phyloP scores from a whole-genome alignment of 1,140 invertebrate species.

The Tetranychus cinnabarinus region DNA sequence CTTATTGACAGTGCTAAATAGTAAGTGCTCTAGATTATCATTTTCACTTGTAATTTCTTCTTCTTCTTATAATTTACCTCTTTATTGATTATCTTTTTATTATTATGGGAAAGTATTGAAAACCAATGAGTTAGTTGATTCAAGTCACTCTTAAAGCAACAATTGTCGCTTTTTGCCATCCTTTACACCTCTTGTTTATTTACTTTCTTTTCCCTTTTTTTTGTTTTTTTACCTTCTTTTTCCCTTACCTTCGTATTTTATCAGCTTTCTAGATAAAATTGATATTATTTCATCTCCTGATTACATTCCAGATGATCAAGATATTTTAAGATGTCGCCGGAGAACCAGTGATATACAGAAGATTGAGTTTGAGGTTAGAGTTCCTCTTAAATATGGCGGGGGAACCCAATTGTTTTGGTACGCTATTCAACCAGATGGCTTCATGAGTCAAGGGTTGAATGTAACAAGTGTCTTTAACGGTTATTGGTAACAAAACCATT shows the following conservation, averaged over 20 bases:
- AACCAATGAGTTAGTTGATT: too few species aligned
- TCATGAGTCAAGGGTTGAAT: too few species aligned
- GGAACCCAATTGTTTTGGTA: conserved; percentile 37
- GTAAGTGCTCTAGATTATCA: conserved; percentile 16
- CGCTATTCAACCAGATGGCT: neutral
- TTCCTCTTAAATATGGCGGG: conserved; percentile 37
- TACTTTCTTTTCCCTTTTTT: too few species aligned
- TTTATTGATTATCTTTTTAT: too few species aligned
- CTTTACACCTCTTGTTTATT: too few species aligned
- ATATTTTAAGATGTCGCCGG: conserved; percentile 40
- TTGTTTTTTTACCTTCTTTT: too few species aligned
- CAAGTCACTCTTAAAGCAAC: too few species aligned
- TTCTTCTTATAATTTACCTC: neutral
- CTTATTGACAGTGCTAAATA: conserved; percentile 58
- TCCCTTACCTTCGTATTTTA: neutral
- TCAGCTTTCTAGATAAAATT: conserved; percentile 39
- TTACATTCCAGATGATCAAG: conserved; percentile 38
- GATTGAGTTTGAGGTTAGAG: conserved; percentile 41
- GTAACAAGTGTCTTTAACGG: neutral
- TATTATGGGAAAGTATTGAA: too few species aligned
- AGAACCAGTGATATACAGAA: conserved; percentile 43
- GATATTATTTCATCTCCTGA: conserved; percentile 29
- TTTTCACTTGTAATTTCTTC: neutral
- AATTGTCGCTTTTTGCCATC: too few species aligned
- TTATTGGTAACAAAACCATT: neutral